phyloP scores from a whole-genome alignment of 2,888 invertebrate species.

The Dione juno region DNA sequence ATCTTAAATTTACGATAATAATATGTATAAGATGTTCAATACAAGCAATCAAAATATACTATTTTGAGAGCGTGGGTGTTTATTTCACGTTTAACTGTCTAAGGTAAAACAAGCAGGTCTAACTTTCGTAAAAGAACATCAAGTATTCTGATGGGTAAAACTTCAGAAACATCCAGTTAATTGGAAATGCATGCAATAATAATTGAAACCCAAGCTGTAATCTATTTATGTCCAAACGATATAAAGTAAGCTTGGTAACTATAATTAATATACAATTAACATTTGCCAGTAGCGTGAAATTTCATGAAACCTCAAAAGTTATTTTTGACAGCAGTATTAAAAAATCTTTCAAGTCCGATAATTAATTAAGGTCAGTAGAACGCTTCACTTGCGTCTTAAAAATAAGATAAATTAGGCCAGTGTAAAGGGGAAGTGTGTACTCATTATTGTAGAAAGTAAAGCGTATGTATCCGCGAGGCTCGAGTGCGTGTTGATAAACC shows the following conservation, averaged over 20 bases:
- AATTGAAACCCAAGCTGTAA: constrained; percentile 41
- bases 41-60: constrained; percentile 37
- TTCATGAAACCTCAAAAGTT: neutral
- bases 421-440: constrained; percentile 66
- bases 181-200: constrained; percentile 42
- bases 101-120: constrained; percentile 66
- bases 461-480: constrained; percentile 78
- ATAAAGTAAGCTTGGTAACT: neutral
- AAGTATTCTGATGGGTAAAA: constrained; percentile 48
- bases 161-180: constrained; percentile 52
- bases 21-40: constrained; percentile 48
- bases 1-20: constrained; percentile 46
- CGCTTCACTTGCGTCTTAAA: neutral
- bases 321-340: neutral
- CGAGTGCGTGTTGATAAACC: constrained; percentile 74
- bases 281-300: neutral
- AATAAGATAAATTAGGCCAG: constrained; percentile 41
- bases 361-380: constrained; percentile 24
- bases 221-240: constrained; percentile 31
- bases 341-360: neutral
- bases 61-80: constrained; percentile 58
- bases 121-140: constrained; percentile 48
- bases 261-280: neutral
- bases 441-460: constrained; percentile 78
- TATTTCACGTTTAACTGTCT: constrained; percentile 55